Percentiles rank a stretch among this genome's conserved stretches.
phyloP scores from a whole-genome alignment of 2,113 vertebrate species.

The Speoplatyrhinus poulsoni region DNA sequence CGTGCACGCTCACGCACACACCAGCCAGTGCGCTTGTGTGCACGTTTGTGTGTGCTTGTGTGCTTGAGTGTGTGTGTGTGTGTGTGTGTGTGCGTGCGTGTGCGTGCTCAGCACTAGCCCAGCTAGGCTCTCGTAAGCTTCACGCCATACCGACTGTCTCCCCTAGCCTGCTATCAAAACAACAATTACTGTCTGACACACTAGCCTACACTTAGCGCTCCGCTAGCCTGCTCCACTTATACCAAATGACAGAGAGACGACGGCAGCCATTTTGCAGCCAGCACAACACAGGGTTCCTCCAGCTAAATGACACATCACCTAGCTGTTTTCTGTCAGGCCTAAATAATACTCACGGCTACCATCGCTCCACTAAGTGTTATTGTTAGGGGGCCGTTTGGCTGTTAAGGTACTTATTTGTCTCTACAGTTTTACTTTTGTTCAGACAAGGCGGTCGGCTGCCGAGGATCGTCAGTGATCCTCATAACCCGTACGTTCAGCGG shows the following conservation, averaged over 20 bases:
- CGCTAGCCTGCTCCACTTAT: slow-evolving; percentile 30
- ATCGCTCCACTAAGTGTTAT: slow-evolving; percentile 39
- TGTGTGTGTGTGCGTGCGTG: neutral
- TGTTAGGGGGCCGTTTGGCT: slow-evolving; percentile 16
- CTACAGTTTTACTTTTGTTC: slow-evolving; percentile 67
- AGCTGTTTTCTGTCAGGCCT: slow-evolving; percentile 9
- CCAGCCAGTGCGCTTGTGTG: neutral
- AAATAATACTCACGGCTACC: slow-evolving; percentile 30
- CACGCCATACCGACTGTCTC: slow-evolving; percentile 25
- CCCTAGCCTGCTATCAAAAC: slow-evolving; percentile 55
- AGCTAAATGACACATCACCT: slow-evolving; percentile 46
- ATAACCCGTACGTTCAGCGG: neutral
- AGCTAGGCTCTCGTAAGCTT: slow-evolving; percentile 43
- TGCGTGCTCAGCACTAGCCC: too few species aligned
- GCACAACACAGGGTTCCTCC: slow-evolving; percentile 11
- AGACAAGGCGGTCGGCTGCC: neutral
- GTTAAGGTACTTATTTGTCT: slow-evolving; percentile 57
- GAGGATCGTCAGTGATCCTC: neutral
- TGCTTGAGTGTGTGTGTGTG: neutral
- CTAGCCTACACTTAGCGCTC: slow-evolving; percentile 57
- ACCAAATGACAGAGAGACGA: slow-evolving; percentile 45
- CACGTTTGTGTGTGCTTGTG: neutral
- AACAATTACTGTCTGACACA: slow-evolving; percentile 70
- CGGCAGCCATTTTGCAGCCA: slow-evolving; percentile 26
- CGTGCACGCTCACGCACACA: neutral